Evolutionary conservation across 2,797 vertebrate species (phyloP).

Genomic region (Dicrostonyx torquatus): DNA sequence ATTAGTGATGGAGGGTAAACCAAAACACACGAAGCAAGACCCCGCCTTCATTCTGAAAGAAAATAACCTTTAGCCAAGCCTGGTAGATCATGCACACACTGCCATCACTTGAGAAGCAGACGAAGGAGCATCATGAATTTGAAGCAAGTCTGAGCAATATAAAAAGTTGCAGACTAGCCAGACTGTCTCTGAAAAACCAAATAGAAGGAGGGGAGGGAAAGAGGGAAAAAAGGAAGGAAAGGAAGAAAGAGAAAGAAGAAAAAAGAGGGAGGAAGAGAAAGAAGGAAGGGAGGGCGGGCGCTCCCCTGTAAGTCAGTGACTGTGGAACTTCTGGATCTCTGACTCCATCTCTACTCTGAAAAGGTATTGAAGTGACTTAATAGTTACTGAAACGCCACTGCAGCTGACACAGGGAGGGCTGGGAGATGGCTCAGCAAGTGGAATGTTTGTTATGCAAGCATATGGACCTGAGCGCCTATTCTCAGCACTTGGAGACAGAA

Average conservation of each 20-base stretch:
- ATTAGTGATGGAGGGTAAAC: neutral
- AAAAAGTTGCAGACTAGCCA: neutral
- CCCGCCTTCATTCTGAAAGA: neutral
- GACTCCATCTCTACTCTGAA: neutral
- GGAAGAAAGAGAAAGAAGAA: neutral
- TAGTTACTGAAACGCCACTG: neutral
- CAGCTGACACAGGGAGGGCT: neutral
- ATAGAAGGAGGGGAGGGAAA: neutral
- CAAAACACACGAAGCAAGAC: neutral
- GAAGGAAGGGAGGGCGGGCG: accelerated
- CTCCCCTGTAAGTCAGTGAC: neutral
- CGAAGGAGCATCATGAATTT: neutral
- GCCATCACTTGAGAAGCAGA: neutral
- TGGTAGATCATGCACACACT: neutral
- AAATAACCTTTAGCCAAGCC: neutral
- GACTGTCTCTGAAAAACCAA: neutral
- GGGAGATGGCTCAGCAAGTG: neutral
- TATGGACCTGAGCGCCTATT: neutral
- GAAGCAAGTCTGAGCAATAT: neutral
- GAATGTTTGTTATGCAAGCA: neutral
- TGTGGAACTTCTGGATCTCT: neutral
- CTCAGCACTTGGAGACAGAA: neutral
- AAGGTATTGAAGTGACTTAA: neutral
- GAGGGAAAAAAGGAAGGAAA: too few relatives aligned
- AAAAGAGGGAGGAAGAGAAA: neutral